Percentiles rank a stretch among this genome's conserved stretches.
phyloP scores from a whole-genome alignment of 2,888 invertebrate species.

The Aelia acuminata region DNA sequence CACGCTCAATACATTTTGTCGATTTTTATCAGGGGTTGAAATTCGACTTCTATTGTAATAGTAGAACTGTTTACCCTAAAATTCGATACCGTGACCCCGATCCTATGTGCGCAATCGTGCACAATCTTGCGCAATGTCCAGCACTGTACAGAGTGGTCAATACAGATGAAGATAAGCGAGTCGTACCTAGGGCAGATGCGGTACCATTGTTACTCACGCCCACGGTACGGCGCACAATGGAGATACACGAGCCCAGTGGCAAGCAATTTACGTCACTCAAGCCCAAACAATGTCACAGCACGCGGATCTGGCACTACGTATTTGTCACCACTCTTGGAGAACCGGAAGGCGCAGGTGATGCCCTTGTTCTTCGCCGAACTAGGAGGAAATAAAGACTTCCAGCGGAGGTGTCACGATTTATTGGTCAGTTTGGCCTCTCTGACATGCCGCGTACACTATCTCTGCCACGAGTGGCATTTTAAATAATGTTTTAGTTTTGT shows the following conservation, averaged over 20 bases:
- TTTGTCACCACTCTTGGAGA: slow-evolving; percentile 11
- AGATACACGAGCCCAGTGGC: neutral
- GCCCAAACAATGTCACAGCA: neutral
- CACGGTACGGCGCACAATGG: neutral
- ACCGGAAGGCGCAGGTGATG: neutral
- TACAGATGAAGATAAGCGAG: neutral
- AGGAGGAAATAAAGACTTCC: slow-evolving; percentile 34
- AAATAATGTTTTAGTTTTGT: neutral
- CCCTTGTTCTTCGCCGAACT: neutral
- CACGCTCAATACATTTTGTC: neutral
- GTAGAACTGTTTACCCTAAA: slow-evolving; percentile 19
- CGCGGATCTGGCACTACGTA: neutral
- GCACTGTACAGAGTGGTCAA: neutral
- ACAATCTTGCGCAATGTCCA: slow-evolving; percentile 20
- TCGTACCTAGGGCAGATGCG: neutral
- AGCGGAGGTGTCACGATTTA: neutral
- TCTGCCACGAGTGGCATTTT: neutral
- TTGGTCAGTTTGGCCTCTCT: neutral
- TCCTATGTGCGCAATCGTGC: neutral
- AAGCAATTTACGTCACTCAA: neutral
- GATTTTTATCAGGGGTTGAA: neutral
- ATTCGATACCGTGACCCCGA: neutral
- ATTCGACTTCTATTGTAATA: slow-evolving; percentile 5
- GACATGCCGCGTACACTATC: neutral
- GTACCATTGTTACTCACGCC: neutral